Conservation (phyloP, 2,888 invertebrate genomes). For the Lucinisca nassula region DNA sequence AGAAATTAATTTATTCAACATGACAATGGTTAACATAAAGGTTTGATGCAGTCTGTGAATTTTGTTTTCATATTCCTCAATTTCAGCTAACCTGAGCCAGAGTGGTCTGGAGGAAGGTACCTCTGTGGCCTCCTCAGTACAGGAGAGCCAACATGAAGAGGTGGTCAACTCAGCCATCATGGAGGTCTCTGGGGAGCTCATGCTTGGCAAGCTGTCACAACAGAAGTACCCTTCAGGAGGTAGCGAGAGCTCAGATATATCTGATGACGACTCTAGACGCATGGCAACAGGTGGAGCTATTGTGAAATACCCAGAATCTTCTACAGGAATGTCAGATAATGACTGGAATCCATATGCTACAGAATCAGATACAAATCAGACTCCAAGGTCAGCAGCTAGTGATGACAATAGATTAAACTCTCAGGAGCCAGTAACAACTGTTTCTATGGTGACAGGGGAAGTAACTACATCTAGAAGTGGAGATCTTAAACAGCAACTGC, state of each 20-base stretch:
- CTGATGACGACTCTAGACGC: conserved; percentile 64
- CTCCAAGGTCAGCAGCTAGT: conserved; percentile 73
- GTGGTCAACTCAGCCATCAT: conserved; percentile 79
- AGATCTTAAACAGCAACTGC: conserved; percentile 1
- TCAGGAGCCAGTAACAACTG: conserved; percentile 36
- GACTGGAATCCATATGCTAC: conserved; percentile 85
- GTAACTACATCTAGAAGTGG: conserved; percentile 24
- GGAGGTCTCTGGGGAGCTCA: conserved; percentile 82
- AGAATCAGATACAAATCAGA: conserved; percentile 81
- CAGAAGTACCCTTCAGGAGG: conserved; percentile 62
- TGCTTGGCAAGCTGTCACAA: conserved; percentile 76
- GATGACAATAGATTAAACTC: conserved; percentile 34
- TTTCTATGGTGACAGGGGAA: conserved; percentile 58
- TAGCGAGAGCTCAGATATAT: conserved; percentile 73
- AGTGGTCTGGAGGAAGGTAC: conserved; percentile 51
- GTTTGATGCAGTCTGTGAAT: too few species aligned
- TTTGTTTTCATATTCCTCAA: too few species aligned
- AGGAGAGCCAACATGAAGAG: conserved; percentile 75
- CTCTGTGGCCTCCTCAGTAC: conserved; percentile 59
- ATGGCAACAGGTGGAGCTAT: conserved; percentile 65
- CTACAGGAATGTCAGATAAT: conserved; percentile 81
- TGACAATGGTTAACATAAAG: too few species aligned
- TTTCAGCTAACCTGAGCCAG: conserved; percentile 48
- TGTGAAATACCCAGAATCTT: conserved; percentile 82
- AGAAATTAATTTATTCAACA: too few species aligned